phyloP scores from a whole-genome alignment of 2,113 vertebrate genomes.

The Ammospiza caudacuta region DNA sequence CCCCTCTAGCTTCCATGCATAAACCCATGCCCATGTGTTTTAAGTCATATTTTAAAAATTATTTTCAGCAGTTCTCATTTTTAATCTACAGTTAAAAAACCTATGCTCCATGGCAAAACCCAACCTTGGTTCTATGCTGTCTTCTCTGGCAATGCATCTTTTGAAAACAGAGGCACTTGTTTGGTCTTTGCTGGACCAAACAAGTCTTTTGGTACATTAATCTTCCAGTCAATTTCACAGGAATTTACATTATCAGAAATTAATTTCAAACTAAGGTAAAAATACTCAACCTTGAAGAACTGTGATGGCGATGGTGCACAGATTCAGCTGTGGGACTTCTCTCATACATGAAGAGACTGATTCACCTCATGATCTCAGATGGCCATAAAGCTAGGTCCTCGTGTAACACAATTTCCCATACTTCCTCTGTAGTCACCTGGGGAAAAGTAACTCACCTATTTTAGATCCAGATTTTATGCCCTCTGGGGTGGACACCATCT shows the following conservation, averaged over 20 bases:
- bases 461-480: background rate
- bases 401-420: background rate
- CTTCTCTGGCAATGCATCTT: background rate
- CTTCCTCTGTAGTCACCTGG: background rate
- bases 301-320: rapidly evolving
- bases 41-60: background rate
- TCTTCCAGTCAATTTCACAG: background rate
- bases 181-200: background rate
- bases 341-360: background rate
- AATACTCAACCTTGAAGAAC: background rate
- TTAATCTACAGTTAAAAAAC: background rate
- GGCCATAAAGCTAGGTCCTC: background rate
- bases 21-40: background rate
- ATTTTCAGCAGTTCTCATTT: background rate
- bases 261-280: conserved; percentile 5
- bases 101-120: background rate
- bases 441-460: background rate
- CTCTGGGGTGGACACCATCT: background rate
- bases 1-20: background rate
- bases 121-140: background rate
- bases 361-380: background rate
- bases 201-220: background rate
- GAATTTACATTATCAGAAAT: conserved; percentile 24
- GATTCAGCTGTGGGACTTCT: background rate
- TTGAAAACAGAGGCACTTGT: background rate